Conservation (phyloP, 2,113 vertebrate species). For the Pyrgilauda ruficollis region DNA sequence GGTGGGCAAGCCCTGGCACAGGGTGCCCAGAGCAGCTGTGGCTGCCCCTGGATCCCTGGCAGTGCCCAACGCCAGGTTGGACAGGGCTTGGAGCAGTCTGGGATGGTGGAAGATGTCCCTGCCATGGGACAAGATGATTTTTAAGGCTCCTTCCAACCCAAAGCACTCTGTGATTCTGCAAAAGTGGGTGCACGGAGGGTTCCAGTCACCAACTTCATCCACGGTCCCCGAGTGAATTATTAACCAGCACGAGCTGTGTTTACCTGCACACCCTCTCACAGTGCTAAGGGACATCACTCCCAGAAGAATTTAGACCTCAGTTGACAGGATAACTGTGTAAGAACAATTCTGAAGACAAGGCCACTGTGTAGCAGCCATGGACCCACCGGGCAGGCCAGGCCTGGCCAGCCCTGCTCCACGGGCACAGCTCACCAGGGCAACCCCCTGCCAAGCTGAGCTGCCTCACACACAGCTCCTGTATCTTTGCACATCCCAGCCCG, state of each 20-base stretch:
- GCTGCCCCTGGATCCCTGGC: neutral
- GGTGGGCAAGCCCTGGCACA: neutral
- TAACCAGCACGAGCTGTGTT: accelerated
- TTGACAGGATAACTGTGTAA: neutral
- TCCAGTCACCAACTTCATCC: accelerated
- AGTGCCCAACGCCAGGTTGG: accelerated
- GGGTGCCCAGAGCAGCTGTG: neutral
- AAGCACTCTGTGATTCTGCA: neutral
- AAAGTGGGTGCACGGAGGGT: accelerated
- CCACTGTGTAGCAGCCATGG: accelerated
- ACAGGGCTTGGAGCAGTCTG: accelerated
- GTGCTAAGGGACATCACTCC: accelerated
- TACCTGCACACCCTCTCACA: neutral
- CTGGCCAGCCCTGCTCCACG: accelerated
- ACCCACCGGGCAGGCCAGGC: accelerated
- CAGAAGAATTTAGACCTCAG: neutral
- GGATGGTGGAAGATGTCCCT: neutral
- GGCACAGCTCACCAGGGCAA: neutral
- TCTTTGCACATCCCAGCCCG: neutral
- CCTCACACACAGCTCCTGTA: neutral
- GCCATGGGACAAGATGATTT: no score
- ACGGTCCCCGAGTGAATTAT: neutral
- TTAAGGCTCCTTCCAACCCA: neutral
- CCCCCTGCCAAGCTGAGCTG: neutral
- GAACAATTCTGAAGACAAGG: neutral